Base-by-base conservation (phyloP, 2,797 vertebrate genomes). In the Masticophis lateralis region DNA sequence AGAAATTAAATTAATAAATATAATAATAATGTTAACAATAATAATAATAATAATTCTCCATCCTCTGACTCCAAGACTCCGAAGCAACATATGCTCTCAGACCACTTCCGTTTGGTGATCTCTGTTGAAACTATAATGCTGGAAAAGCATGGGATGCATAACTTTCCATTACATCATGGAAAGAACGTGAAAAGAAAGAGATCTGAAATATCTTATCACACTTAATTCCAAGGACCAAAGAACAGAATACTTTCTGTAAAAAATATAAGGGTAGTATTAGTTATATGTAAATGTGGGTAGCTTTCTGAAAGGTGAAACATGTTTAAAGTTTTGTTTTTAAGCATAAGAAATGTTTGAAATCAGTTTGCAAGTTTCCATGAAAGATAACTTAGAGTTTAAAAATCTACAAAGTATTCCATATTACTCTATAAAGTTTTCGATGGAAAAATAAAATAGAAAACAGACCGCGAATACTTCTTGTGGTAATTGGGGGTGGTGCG, bases 301-400 rank as follows among this genome's bases (percentile, higher is more conserved):
- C 11, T 88, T 37, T 57, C 16, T n/a, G 90, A 43, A n/a, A 16
- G 32, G 66, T 83, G 61, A 51, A 86, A 18, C 53, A 37, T 90
- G 22, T 9, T 74, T 10, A 37, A 60, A 57, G 2, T 89, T 95
- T 66, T 47, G 22, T 56, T 91, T 56, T 59, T 79, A 20, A 88
- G 22, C 92, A 90, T 93, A 92, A 57, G 57, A 94, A 94, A 90
- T 61, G 25, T 13, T 2, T 11, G 28, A 0, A 74, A 60, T 91
- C 69, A 37, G 12, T 88, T 74, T 86, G 57, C 53, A 53, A 57
- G 28, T 43, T 60, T 86, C 63, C 12, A 87, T 53, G 3, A 53
- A 37, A 92, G 63, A 56, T 37, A 87, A 63, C 43, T 51, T 86
- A 55, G n/a, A 87, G 32, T 69, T 92, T 10, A 88, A 47, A 57